Conservation (phyloP, 2,113 vertebrate species). For the Okapia johnstoni region DNA sequence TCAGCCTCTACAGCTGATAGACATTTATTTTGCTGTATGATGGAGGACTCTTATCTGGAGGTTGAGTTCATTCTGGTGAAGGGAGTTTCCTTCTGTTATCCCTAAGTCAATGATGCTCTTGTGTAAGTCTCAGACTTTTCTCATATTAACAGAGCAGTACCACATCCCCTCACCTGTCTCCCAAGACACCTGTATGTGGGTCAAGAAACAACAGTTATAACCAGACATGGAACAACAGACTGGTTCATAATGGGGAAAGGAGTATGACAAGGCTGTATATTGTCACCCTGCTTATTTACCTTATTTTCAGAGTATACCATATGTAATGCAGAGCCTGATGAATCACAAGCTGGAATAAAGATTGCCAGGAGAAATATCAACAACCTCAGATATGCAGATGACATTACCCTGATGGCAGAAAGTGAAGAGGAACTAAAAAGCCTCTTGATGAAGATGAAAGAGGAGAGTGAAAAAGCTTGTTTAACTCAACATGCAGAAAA, state of each 20-base stretch:
- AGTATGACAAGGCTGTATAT: background rate
- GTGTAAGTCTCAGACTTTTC: background rate
- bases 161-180: background rate
- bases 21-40: background rate
- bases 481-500: background rate
- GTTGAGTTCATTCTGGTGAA: background rate
- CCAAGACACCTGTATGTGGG: background rate
- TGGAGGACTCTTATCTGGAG: background rate
- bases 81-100: background rate
- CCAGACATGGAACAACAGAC: background rate
- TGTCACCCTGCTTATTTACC: background rate
- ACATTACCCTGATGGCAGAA: background rate
- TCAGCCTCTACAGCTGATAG: fast-evolving
- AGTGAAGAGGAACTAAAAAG: background rate
- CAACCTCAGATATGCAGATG: background rate
- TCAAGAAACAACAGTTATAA: background rate
- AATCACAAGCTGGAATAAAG: background rate
- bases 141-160: background rate
- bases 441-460: background rate
- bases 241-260: background rate
- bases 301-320: background rate
- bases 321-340: background rate
- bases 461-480: background rate
- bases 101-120: fast-evolving
- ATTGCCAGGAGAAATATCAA: background rate